phyloP scores from a whole-genome alignment of 92 coral and sea anemone species.

The Pocillopora meandrina region DNA sequence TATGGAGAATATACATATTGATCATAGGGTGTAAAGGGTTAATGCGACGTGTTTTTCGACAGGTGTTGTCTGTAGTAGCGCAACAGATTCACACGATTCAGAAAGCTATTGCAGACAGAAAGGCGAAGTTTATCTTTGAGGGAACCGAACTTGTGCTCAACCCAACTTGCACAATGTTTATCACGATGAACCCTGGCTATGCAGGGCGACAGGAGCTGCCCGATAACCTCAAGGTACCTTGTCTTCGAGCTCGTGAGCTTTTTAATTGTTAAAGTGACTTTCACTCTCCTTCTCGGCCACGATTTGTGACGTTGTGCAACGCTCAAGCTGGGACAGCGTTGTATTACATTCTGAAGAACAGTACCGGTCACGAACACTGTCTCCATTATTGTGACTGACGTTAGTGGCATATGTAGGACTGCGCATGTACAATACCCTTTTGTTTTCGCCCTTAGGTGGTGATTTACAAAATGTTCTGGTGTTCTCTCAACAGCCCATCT shows the following conservation, averaged over 20 bases:
- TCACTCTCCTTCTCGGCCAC: no score
- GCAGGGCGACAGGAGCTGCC: conserved; percentile 98
- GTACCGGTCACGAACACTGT: no score
- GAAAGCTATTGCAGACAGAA: conserved; percentile 92
- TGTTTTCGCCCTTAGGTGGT: no score
- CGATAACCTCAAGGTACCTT: conserved; percentile 94
- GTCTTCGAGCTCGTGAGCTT: not conserved
- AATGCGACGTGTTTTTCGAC: not conserved
- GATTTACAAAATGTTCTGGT: no score
- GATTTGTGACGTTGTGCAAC: no score
- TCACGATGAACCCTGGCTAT: conserved; percentile 98
- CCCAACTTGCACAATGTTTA: conserved; percentile 98
- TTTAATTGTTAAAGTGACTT: not conserved
- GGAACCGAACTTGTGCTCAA: conserved; percentile 96
- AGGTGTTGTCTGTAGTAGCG: conserved; percentile 98
- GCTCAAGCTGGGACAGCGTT: no score
- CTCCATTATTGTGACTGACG: no score
- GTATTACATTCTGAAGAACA: no score
- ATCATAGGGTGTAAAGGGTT: not conserved
- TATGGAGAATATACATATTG: no score
- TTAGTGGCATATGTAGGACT: no score
- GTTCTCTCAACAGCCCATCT: no score
- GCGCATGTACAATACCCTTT: no score
- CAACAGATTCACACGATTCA: conserved; percentile 98
- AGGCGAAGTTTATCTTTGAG: conserved; percentile 87